A percentile compares a stretch with the other conserved stretches of the same genome.
Evolutionary conservation across 2,888 invertebrate genomes (phyloP).

Genomic region (Leptinotarsa rubiginosa): DNA sequence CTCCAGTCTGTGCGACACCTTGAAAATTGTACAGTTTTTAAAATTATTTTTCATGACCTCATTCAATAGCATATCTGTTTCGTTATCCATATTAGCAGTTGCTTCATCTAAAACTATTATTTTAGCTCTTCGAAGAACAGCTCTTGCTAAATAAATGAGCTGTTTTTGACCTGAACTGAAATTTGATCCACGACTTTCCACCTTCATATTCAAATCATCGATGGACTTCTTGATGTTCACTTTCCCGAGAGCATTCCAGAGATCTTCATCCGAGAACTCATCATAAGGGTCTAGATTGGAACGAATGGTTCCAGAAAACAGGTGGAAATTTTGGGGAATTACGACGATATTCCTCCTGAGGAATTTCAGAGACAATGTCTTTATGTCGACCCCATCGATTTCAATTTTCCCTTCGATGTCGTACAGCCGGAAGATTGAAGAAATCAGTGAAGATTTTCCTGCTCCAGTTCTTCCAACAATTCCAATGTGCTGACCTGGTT

Average conservation of each 20-base stretch:
- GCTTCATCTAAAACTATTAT: constrained; percentile 70
- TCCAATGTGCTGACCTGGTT: constrained; percentile 70
- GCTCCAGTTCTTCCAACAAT: constrained; percentile 80
- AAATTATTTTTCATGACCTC: constrained; percentile 69
- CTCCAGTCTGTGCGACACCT: constrained; percentile 63
- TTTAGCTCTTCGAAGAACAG: constrained; percentile 66
- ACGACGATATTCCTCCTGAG: constrained; percentile 80
- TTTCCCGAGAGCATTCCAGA: constrained; percentile 85
- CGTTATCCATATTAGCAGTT: constrained; percentile 69
- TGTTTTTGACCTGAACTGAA: constrained; percentile 71
- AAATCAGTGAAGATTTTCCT: constrained; percentile 81
- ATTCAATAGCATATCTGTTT: constrained; percentile 68
- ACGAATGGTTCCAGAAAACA: constrained; percentile 87
- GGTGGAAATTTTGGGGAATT: constrained; percentile 87
- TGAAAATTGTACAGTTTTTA: constrained; percentile 69
- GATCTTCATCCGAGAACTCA: constrained; percentile 78
- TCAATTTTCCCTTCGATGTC: constrained; percentile 80
- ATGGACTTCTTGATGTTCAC: constrained; percentile 77
- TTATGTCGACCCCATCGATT: constrained; percentile 83
- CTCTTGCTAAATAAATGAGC: constrained; percentile 69
- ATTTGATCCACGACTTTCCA: constrained; percentile 49
- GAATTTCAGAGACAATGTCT: constrained; percentile 76
- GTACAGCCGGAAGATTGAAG: constrained; percentile 83
- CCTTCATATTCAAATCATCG: constrained; percentile 68
- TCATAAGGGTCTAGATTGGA: constrained; percentile 90